These are phyloP conservation scores for Myopa testacea DNA, from an alignment of 2,888 invertebrate genomes.

Conservation along the genomic window DNA sequence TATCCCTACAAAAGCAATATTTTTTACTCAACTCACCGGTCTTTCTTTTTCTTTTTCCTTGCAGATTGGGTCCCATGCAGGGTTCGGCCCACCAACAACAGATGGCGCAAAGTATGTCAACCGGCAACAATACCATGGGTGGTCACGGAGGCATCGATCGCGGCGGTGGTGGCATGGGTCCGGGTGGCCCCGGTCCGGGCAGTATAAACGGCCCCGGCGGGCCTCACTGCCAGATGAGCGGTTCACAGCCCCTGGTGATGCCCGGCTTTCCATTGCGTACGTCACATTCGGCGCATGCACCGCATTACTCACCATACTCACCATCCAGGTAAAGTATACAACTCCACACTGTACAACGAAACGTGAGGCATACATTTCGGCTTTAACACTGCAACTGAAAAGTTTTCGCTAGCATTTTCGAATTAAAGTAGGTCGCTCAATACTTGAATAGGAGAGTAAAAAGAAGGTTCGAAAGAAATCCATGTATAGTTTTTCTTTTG, in stretches of 20 bases:
- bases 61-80: conserved; percentile 67
- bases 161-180: conserved; percentile 51
- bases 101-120: conserved; percentile 72
- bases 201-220: conserved; percentile 68
- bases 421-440: too few species aligned
- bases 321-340: conserved; percentile 76
- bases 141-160: conserved; percentile 65
- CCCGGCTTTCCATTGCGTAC: conserved; percentile 86
- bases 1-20: conserved; percentile 20
- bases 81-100: conserved; percentile 65
- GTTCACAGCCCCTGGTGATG: conserved; percentile 84
- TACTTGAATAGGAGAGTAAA: too few species aligned
- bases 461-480: too few species aligned
- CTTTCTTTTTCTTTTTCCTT: conserved; percentile 44
- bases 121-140: conserved; percentile 72
- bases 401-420: background rate
- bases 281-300: conserved; percentile 74
- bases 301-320: conserved; percentile 89
- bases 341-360: background rate
- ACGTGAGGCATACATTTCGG: too few species aligned
- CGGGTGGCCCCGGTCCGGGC: conserved; percentile 55
- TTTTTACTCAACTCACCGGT: conserved; percentile 7
- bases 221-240: conserved; percentile 76
- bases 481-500: conserved; percentile 6
- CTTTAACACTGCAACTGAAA: too few species aligned